Percentiles rank a stretch among this genome's conserved stretches.
Conservation (phyloP, 2,888 invertebrate genomes). For the Drosophila monieri region DNA sequence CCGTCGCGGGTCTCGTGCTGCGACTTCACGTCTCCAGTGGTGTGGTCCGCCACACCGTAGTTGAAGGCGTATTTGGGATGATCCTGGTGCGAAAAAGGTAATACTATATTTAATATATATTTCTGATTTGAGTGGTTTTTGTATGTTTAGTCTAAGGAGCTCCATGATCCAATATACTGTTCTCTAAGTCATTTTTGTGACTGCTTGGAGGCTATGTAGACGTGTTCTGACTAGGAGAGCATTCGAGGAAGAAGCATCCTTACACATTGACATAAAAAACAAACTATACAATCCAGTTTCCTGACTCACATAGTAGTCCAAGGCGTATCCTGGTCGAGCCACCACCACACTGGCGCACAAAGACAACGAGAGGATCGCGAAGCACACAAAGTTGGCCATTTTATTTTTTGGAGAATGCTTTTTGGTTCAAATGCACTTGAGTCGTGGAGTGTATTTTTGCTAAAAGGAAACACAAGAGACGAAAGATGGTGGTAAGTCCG, state of each 20-base stretch:
- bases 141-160: too few species aligned
- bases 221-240: too few species aligned
- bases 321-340: conserved; percentile 84
- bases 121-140: too few species aligned
- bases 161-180: too few species aligned
- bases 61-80: conserved; percentile 87
- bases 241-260: too few species aligned
- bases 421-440: conserved; percentile 28
- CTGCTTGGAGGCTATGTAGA: too few species aligned
- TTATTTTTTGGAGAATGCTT: conserved; percentile 40
- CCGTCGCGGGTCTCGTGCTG: conserved; percentile 88
- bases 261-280: too few species aligned
- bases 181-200: too few species aligned
- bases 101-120: background rate
- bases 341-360: conserved; percentile 77
- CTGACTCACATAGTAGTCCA: conserved; percentile 87
- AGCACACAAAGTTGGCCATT: conserved; percentile 79
- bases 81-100: conserved; percentile 83
- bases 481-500: conserved; percentile 21
- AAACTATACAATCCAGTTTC: background rate
- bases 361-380: conserved; percentile 77
- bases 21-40: conserved; percentile 86
- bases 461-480: conserved; percentile 57
- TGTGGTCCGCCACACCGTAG: conserved; percentile 87
- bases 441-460: conserved; percentile 34